Base-by-base conservation (phyloP, 2,888 invertebrate genomes). In the Nyleta sp. region DNA sequence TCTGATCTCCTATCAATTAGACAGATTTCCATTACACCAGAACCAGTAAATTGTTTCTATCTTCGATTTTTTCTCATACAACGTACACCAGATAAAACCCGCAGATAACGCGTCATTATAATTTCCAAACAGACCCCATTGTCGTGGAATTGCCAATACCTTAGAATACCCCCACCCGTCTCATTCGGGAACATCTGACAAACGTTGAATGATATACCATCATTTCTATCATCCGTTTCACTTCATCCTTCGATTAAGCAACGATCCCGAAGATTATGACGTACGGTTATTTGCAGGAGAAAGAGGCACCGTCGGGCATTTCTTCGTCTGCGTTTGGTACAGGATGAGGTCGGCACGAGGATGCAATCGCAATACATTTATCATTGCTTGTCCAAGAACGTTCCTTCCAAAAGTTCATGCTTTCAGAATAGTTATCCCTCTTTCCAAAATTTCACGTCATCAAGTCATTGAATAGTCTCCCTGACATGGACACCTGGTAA, bases 121-220 rank as follows among this genome's bases (percentile, higher is more conserved):
- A 75, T 75, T 75, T 75, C 70, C 64, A 75, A 75, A 75, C 64
- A 70, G 55, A 68, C 24, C n/a, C 55, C 42, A 75, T 75, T 75
- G 68, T 75, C 75, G 35, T 75, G 35, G 62, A 68, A 55, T 62
- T 75, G 62, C 62, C 42, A 38, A n/a, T n/a, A n/a, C n/a, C 35
- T 35, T 35, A 5, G 11, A n/a, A 11, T 35, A 11, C 35, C 11
- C 35, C 35, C 35, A 10, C 35, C 35, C n/a, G 8, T 3, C 8
- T 28, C 35, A 10, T 11, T 35, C 8, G 2, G 11, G 2, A 52
- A 52, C 18, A 15, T 52, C 52, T 33, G 18, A 60, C 60, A 20
- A 18, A 31, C 10, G 2, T 42, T 13, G 13, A 28, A 38, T 31
- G 20, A 38, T 42, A 11, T 50, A 50, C 50, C 18, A 22, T n/a